phyloP scores from a whole-genome alignment of 2,797 vertebrate species.

The Xenops minutus region DNA sequence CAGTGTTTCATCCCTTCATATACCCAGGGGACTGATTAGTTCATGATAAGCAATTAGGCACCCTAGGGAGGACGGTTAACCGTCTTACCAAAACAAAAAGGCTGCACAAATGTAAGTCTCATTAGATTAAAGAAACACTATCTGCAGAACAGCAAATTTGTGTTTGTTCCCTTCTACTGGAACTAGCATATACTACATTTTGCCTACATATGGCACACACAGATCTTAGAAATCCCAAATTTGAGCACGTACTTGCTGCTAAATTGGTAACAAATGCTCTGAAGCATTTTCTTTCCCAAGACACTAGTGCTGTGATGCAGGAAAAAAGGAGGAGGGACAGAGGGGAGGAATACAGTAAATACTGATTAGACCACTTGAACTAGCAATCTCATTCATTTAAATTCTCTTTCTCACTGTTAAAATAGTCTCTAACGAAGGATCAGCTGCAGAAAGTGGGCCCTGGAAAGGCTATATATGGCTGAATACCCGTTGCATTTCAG shows the following conservation, averaged over 20 bases:
- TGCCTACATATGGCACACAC: conserved; percentile 55
- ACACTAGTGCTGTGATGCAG: conserved; percentile 12
- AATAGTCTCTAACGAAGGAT: neutral
- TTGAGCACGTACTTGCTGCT: conserved; percentile 61
- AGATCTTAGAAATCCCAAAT: conserved; percentile 46
- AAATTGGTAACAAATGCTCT: conserved; percentile 73
- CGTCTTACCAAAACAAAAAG: conserved; percentile 55
- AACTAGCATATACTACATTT: conserved; percentile 37
- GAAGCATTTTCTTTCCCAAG: conserved; percentile 54
- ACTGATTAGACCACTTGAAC: neutral
- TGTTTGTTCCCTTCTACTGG: conserved; percentile 46
- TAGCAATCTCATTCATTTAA: neutral
- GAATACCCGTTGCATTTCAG: neutral
- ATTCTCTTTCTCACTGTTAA: conserved; percentile 5
- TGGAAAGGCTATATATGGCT: neutral
- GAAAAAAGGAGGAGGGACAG: neutral
- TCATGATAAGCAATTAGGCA: conserved; percentile 58
- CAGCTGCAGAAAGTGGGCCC: neutral
- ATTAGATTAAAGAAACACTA: conserved; percentile 49
- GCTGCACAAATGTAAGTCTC: conserved; percentile 52
- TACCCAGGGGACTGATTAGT: conserved; percentile 57
- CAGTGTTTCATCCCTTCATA: conserved; percentile 41
- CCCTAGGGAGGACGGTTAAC: conserved; percentile 43
- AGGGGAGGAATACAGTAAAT: conserved; percentile 24
- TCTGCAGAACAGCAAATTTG: conserved; percentile 38